A percentile compares a stretch with the other conserved stretches of the same genome.
Conservation (phyloP, 2,113 vertebrate species). For the Phodopus roborovskii region DNA sequence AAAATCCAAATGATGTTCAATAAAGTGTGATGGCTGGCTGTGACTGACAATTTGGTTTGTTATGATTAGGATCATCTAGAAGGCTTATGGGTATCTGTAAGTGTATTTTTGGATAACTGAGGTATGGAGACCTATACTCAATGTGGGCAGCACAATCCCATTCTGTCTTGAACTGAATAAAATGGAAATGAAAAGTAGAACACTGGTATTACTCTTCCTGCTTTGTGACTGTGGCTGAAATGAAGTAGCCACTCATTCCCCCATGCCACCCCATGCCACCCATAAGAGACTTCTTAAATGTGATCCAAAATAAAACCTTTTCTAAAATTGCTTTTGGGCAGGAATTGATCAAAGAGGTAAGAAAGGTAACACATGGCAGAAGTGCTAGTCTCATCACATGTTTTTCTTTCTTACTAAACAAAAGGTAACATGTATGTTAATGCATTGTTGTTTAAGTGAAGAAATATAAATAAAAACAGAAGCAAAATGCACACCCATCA, state of each 20-base stretch:
- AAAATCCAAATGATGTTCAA: background rate
- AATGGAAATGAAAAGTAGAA: background rate
- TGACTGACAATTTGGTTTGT: background rate
- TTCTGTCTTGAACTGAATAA: background rate
- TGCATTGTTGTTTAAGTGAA: background rate
- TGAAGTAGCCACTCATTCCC: background rate
- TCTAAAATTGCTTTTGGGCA: background rate
- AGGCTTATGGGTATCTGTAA: background rate
- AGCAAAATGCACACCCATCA: background rate
- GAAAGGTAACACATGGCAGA: background rate
- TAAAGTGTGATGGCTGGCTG: background rate
- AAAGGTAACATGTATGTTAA: background rate
- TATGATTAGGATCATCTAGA: background rate
- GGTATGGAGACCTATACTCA: background rate
- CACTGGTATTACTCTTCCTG: background rate
- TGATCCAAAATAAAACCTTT: background rate
- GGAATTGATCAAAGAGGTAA: background rate
- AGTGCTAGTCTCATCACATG: background rate
- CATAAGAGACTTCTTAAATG: background rate
- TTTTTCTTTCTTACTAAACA: background rate
- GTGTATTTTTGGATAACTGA: background rate
- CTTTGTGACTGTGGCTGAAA: background rate
- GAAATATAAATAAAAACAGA: constrained; percentile 25
- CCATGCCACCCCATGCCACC: background rate
- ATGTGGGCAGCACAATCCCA: background rate